Evolutionary conservation across 2,888 invertebrate genomes (phyloP).

Genomic region (Drosophila demipolita): DNA sequence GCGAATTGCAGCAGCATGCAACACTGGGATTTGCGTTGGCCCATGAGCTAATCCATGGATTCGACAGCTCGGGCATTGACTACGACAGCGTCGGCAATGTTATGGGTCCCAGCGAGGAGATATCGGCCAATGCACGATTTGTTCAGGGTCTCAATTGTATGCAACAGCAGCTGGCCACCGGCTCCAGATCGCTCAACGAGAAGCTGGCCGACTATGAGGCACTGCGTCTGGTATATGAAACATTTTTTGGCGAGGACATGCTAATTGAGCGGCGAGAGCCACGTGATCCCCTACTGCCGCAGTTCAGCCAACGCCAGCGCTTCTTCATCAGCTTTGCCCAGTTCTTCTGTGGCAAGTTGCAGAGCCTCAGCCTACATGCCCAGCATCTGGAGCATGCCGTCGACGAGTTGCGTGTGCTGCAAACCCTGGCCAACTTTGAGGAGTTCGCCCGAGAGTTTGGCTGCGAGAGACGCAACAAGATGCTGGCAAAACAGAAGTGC

Average conservation of each 20-base stretch:
- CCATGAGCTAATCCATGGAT: slow-evolving; percentile 82
- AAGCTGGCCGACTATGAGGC: slow-evolving; percentile 83
- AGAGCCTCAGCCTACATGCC: slow-evolving; percentile 59
- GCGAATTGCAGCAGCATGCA: slow-evolving; percentile 75
- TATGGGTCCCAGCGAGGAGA: slow-evolving; percentile 82
- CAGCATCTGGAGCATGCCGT: slow-evolving; percentile 76
- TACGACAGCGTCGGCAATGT: slow-evolving; percentile 82
- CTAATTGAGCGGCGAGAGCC: slow-evolving; percentile 48
- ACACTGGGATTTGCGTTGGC: slow-evolving; percentile 80
- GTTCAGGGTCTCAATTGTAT: slow-evolving; percentile 74
- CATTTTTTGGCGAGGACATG: slow-evolving; percentile 66
- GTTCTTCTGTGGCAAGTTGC: slow-evolving; percentile 81
- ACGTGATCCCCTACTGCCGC: slow-evolving; percentile 61
- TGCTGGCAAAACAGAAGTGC: slow-evolving; percentile 80
- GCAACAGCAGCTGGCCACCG: slow-evolving; percentile 79
- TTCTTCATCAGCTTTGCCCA: slow-evolving; percentile 83
- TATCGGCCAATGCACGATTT: slow-evolving; percentile 73
- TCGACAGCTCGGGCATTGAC: slow-evolving; percentile 80
- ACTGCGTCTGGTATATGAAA: slow-evolving; percentile 78
- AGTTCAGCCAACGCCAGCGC: slow-evolving; percentile 76
- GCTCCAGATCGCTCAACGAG: slow-evolving; percentile 76
- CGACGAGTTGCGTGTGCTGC: slow-evolving; percentile 80
- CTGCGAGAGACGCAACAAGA: slow-evolving; percentile 76
- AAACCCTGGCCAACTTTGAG: slow-evolving; percentile 82
- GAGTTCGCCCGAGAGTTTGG: slow-evolving; percentile 79